phyloP scores from a whole-genome alignment of 2,797 vertebrate genomes.

The Allobates femoralis region DNA sequence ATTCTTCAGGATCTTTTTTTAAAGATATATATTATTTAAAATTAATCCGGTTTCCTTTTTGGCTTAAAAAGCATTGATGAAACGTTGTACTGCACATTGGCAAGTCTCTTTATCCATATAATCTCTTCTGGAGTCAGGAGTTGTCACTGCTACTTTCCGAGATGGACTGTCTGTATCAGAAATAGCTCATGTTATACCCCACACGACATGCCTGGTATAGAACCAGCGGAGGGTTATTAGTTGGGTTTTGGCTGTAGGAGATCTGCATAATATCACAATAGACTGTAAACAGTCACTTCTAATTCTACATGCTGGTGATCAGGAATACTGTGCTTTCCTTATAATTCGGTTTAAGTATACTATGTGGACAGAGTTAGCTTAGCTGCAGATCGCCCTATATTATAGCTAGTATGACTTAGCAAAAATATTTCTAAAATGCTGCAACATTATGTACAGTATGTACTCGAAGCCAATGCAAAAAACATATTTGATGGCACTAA shows the following conservation, averaged over 20 bases:
- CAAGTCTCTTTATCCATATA: background rate
- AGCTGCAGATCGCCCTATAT: background rate
- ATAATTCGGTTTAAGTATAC: no score
- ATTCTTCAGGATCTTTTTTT: background rate
- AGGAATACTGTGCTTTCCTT: background rate
- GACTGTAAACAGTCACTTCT: background rate
- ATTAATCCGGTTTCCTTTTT: constrained; percentile 3
- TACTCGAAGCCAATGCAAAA: no score
- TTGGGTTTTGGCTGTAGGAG: no score
- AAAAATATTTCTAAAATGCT: background rate
- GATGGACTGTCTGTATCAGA: background rate
- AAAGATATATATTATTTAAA: background rate
- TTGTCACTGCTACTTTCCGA: background rate
- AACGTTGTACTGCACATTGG: background rate
- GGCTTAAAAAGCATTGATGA: background rate
- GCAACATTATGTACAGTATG: no score
- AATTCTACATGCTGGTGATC: background rate
- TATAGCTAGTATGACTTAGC: background rate
- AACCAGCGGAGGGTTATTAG: no score
- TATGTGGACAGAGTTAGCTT: background rate
- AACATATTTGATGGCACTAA: no score
- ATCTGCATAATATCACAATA: no score
- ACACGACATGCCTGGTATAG: no score
- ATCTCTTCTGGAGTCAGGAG: constrained; percentile 37
- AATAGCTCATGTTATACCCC: background rate